Evolutionary conservation across 2,113 vertebrate species (phyloP), one percentile per base, ranked within the genome.

Genomic region (Plecotus auritus): DNA sequence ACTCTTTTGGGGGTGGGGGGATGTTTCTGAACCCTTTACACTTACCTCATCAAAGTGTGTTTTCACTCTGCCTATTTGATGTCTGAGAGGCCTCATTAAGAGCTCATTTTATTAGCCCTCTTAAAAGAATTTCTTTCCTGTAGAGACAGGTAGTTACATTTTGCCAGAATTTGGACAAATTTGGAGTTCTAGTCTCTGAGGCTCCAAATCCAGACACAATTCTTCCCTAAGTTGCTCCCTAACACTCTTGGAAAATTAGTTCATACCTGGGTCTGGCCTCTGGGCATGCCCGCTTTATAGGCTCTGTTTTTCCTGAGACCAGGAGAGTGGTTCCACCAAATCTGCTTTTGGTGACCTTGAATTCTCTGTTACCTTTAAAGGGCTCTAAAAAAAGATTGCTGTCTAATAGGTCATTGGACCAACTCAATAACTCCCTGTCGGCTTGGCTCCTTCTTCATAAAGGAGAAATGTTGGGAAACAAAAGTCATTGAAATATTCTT

Each of bases 21-120:
- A 85, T 95, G 72, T 90, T 96, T 97, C 96, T 96, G 95, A 92
- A 96, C 49, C 64, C 59, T 67, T 92, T 80, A 96, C 88, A 95
- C 96, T 95, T 97, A 97, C 87, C 54, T 97, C 96, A 96, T 96
- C 90, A 83, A 93, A 96, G 73, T 56, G 35, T 93, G 49, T 85
- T 94, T 97, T 91, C 12, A 78, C 35, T 92, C 13, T 92, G 90
- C 49, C 59, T 88, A 76, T 96, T 96, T 95, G 81, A 95, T 96
- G 95, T 97, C 69, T 90, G 82, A 97, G 90, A 85, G 90, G 67
- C 61, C 81, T 94, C 95, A 76, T 92, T 88, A 83, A 81, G 56
- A 97, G 42, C n/a, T 93, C 82, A 88, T 90, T 97, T 96, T 96
- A 97, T 91, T 86, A 94, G 67, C 32, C n/a, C 14, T 28, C 8